Percentiles rank a stretch among this genome's conserved stretches.
phyloP scores from a whole-genome alignment of 2,888 invertebrate species.

The Leucoma salicis region DNA sequence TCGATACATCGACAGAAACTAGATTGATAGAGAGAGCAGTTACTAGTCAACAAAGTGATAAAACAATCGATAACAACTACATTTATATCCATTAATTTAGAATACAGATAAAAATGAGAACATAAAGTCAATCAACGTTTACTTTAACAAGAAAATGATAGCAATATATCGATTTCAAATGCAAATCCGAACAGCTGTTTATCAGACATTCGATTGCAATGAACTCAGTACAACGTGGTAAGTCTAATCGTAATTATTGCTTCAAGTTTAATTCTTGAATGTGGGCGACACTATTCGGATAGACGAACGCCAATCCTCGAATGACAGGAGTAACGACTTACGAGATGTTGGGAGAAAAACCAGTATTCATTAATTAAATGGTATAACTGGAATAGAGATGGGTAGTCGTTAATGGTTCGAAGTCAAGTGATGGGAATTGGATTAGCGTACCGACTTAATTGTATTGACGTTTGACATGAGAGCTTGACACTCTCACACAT shows the following conservation, averaged over 20 bases:
- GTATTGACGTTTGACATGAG: conserved; percentile 59
- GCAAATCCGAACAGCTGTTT: conserved; percentile 74
- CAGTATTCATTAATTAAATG: conserved; percentile 78
- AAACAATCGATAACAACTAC: conserved; percentile 14
- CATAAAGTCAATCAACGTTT: conserved; percentile 39
- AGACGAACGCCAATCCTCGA: conserved; percentile 56
- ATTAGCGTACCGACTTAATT: conserved; percentile 54
- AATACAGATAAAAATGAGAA: conserved; percentile 32
- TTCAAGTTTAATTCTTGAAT: conserved; percentile 66
- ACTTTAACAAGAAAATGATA: conserved; percentile 36
- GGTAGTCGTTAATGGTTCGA: conserved; percentile 51
- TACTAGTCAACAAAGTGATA: background rate
- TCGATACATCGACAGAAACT: too few relatives aligned
- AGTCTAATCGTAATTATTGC: too few relatives aligned
- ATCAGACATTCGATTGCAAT: conserved; percentile 65
- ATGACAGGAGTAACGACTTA: conserved; percentile 70
- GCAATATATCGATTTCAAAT: conserved; percentile 64
- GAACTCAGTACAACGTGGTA: conserved; percentile 47
- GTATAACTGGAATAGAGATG: conserved; percentile 62
- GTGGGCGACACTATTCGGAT: conserved; percentile 54
- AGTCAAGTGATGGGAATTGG: conserved; percentile 39
- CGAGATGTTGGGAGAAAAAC: conserved; percentile 58
- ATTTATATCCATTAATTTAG: conserved; percentile 25
- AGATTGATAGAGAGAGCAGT: background rate
- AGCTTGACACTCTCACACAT: conserved; percentile 18